Evolutionary conservation across 2,113 vertebrate species (phyloP), one percentile per base, ranked within the genome.

Genomic region (Balaenoptera acutorostrata): DNA sequence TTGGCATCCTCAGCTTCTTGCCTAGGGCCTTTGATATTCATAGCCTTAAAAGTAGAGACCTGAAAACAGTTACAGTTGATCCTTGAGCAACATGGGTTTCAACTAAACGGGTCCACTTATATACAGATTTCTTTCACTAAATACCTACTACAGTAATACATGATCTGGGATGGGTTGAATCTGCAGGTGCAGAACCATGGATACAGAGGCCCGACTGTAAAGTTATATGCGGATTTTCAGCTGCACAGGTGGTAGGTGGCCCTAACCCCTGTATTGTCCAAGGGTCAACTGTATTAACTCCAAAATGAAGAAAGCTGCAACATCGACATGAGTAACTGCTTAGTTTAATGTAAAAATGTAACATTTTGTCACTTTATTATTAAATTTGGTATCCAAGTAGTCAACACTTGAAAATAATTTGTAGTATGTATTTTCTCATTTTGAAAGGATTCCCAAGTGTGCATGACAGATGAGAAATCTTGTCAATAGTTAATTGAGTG

Each of bases 321-420:
- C 46, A 80, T 18, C 52, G 21, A 14, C 20, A 57, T 44, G 55
- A 90, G 83, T 66, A 63, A 52, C n/a, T 72, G 52, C 46, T 39
- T 44, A 81, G 20, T 3, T 64, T 80, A 90, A 75, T 75, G 10
- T 41, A 36, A 87, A 92, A 87, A 78, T 89, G 44, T 52, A 83
- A 59, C 55, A 36, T 63, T 31, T n/a, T 81, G 59, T 87, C 66
- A 78, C 27, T 78, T 86, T 52, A 55, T 92, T 95, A 88, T 95
- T 86, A 78, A 78, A 86, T 87, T 78, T 92, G 69, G 44, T 52
- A 84, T 88, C 64, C 49, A 71, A 61, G 69, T 87, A 92, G 25
- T 68, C 69, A 77, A 18, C 55, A 15, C 87, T 96, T 59, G 46
- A 69, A 83, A 96, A 90, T 84, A 93, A 97, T 94, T 82, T 94